phyloP scores from a whole-genome alignment of 2,888 invertebrate species.

The Eurois occulta region DNA sequence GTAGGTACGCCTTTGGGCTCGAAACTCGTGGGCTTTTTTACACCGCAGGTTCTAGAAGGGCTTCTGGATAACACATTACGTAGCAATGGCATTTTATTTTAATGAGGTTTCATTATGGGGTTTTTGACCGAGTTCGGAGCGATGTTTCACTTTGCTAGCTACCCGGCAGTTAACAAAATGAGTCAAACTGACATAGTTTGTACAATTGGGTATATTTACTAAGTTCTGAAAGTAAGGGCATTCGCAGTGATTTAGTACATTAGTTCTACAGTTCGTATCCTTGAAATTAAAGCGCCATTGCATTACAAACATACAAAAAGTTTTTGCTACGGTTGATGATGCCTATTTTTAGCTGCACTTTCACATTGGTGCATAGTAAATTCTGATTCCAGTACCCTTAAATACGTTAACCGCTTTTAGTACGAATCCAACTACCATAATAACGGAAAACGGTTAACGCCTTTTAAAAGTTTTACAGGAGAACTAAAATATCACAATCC shows the following conservation, averaged over 20 bases:
- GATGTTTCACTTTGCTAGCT: neutral
- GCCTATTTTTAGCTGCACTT: constrained; percentile 1
- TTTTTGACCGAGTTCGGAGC: constrained; percentile 21
- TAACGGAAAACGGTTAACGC: neutral
- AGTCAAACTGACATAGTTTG: neutral
- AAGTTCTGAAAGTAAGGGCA: neutral
- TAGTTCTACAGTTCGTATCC: neutral
- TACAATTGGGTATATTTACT: neutral
- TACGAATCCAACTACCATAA: neutral
- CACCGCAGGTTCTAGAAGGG: neutral
- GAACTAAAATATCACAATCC: constrained; percentile 1
- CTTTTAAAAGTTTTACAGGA: constrained; percentile 1
- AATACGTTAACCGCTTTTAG: constrained; percentile 6
- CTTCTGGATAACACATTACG: neutral
- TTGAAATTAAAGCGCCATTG: neutral
- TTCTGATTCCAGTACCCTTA: constrained; percentile 4
- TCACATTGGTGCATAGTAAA: neutral
- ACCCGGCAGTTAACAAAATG: constrained; percentile 15
- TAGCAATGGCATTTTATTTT: constrained; percentile 27
- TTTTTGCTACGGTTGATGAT: neutral
- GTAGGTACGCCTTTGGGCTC: neutral
- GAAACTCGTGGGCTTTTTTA: neutral
- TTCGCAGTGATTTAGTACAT: neutral
- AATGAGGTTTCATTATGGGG: neutral
- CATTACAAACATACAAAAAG: neutral